These are phyloP conservation scores for Periphyllus acericola DNA, from an alignment of 2,888 invertebrate genomes.

Conservation along the genomic window DNA sequence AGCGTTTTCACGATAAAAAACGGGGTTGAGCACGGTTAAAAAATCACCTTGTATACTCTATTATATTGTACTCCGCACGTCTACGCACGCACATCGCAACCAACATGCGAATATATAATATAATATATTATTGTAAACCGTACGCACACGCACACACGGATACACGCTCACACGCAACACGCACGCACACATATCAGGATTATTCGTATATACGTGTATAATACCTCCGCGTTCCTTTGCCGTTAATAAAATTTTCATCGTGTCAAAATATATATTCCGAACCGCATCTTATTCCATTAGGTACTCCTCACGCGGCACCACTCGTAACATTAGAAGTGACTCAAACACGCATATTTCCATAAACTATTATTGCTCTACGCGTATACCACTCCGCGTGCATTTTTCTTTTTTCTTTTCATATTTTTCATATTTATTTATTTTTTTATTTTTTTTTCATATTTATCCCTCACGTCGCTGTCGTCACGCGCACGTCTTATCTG, in stretches of 20 bases:
- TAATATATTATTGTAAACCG: neutral
- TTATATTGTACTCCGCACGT: too few species aligned
- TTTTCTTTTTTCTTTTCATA: neutral
- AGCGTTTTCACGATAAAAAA: too few species aligned
- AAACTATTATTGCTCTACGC: constrained; percentile 1
- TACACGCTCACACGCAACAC: neutral
- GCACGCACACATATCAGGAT: neutral
- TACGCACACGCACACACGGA: neutral
- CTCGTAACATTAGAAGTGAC: neutral
- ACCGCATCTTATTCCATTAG: constrained; percentile 1
- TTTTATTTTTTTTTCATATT: neutral
- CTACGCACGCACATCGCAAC: too few species aligned
- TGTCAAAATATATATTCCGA: constrained; percentile 1
- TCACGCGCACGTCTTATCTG: neutral
- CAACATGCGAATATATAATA: too few species aligned
- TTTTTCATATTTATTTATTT: neutral
- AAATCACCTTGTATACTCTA: too few species aligned
- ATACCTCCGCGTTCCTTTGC: neutral
- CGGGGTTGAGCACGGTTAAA: too few species aligned
- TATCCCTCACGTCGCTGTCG: neutral
- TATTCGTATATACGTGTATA: neutral
- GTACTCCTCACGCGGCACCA: neutral
- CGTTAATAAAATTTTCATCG: constrained; percentile 8
- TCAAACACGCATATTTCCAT: neutral
- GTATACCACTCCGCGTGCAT: neutral